Evolutionary conservation across 2,888 invertebrate species (phyloP).

Genomic region (Hypomecis atomaria): DNA sequence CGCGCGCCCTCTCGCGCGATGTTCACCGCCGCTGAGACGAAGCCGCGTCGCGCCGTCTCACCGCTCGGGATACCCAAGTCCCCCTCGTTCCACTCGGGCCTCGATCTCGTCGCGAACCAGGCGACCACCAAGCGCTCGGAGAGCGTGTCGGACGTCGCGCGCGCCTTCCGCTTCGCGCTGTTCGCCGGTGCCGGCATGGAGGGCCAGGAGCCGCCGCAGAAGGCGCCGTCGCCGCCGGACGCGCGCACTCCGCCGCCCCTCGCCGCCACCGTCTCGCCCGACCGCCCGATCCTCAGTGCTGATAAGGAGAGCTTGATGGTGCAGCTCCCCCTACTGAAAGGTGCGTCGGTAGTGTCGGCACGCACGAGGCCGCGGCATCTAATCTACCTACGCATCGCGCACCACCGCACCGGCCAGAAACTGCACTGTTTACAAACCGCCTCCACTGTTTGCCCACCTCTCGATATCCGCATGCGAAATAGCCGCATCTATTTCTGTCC

Average conservation of each 20-base stretch:
- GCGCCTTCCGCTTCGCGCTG: conserved; percentile 80
- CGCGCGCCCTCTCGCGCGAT: conserved; percentile 82
- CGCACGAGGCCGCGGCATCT: conserved; percentile 29
- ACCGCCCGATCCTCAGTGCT: conserved; percentile 63
- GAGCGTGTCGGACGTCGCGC: conserved; percentile 79
- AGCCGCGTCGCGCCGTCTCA: conserved; percentile 83
- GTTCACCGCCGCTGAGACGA: conserved; percentile 81
- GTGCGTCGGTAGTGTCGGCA: conserved; percentile 69
- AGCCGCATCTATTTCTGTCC: conserved; percentile 55
- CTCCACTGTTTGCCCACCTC: conserved; percentile 48
- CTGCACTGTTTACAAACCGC: conserved; percentile 58
- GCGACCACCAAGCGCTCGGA: conserved; percentile 75
- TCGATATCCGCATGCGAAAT: conserved; percentile 53
- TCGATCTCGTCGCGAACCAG: conserved; percentile 90
- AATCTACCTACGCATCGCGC: conserved; percentile 28
- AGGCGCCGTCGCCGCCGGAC: conserved; percentile 76
- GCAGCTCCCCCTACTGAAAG: conserved; percentile 82
- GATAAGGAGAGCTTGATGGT: conserved; percentile 80
- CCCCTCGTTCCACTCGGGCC: conserved; percentile 94
- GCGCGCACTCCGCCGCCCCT: conserved; percentile 75
- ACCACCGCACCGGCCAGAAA: conserved; percentile 30
- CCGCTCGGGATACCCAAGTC: conserved; percentile 93
- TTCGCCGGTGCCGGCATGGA: conserved; percentile 71
- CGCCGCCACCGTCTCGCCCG: conserved; percentile 63
- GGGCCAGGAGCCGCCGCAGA: conserved; percentile 69